Conservation (phyloP, 2,113 vertebrate species). For the Ailuropoda melanoleuca region DNA sequence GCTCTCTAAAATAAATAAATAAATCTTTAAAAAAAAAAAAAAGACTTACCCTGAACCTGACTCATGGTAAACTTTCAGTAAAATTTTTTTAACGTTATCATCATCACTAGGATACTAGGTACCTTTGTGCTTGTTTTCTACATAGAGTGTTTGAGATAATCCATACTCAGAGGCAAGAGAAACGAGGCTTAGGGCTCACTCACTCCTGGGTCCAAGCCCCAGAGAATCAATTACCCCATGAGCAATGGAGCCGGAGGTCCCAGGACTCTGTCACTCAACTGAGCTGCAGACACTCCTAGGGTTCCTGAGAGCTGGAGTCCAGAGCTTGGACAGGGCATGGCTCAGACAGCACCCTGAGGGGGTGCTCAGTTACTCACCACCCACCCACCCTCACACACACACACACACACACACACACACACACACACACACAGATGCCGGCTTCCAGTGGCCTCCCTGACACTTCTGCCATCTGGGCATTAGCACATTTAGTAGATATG, state of each 20-base stretch:
- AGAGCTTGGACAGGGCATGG: background rate
- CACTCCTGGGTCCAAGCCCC: background rate
- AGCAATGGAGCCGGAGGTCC: background rate
- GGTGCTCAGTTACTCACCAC: background rate
- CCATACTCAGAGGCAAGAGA: background rate
- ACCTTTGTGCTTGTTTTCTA: background rate
- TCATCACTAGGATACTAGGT: background rate
- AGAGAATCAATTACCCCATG: background rate
- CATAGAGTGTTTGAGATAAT: background rate
- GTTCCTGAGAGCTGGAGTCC: background rate
- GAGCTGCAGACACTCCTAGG: background rate
- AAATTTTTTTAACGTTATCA: background rate
- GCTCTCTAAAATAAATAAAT: background rate
- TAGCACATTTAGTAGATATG: background rate
- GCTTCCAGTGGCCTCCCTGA: background rate
- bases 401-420: no score
- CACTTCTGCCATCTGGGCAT: background rate
- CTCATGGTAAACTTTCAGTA: background rate
- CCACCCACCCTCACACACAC: no score
- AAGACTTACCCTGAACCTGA: background rate
- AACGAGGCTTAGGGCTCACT: background rate
- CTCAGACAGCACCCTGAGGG: background rate
- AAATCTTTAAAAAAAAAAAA: background rate
- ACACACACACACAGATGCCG: background rate
- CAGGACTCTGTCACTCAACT: background rate